Evolutionary conservation across 2,797 vertebrate species (phyloP), one percentile per base, ranked within the genome.

Genomic region (Poeciliopsis presidionis): DNA sequence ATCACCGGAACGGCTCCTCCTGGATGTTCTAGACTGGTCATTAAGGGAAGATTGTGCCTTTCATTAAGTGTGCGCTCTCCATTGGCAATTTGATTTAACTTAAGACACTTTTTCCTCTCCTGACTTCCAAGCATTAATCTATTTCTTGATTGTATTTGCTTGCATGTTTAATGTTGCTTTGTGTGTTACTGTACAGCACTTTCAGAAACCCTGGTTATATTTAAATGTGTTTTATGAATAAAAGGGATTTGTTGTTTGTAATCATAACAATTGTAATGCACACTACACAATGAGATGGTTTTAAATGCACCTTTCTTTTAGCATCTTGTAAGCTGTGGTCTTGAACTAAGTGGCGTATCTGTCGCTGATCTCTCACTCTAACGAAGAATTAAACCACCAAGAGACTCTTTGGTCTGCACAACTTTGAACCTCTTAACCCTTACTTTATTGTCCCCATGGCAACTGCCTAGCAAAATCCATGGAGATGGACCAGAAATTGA

Each of bases 351-450:
- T 43, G 59, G 61, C n/a, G 71, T 20, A 9, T 30, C 30, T 59
- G 81, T 18, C n/a, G 55, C 78, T 82, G 77, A 73, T 81, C 75
- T 78, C 30, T 72, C 47, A 43, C 75, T 76, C 77, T 77, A 39
- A 59, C 81, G 73, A 72, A 87, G 59, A 80, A 75, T 30, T 83
- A 84, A 86, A 76, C 57, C 84, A 85, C 75, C 47, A 33, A 43
- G 67, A 81, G 46, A 77, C 65, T 71, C 81, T 51, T 74, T 45
- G 72, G 49, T 76, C 73, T 76, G 69, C 76, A 75, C 75, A 80
- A 76, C 61, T 75, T 57, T 86, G 81, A 88, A 88, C 85, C 81
- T 81, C 75, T 86, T 88, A 89, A 91, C 87, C 86, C 86, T 81
- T 72, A 63, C 69, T 63, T 87, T 47, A 59, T 76, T 30, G 75